Percentiles rank a stretch among this genome's conserved stretches.
These are phyloP conservation scores for Oryzias dopingdopingensis DNA, from an alignment of 2,797 vertebrate genomes.

Conservation along the genomic window DNA sequence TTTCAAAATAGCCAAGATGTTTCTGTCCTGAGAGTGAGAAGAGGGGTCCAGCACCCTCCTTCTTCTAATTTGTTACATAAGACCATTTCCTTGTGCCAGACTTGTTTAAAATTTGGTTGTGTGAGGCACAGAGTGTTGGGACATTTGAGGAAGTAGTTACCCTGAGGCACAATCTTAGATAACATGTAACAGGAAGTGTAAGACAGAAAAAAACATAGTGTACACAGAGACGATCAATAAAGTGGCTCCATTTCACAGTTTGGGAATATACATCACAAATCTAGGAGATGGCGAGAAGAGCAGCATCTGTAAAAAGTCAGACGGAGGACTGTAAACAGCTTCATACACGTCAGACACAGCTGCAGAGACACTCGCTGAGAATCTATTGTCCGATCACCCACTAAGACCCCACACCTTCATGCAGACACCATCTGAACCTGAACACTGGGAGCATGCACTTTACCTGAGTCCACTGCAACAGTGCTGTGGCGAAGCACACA, in stretches of 20 bases:
- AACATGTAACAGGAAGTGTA: conserved; percentile 52
- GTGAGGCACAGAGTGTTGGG: conserved; percentile 54
- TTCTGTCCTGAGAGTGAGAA: conserved; percentile 43
- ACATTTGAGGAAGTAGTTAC: conserved; percentile 63
- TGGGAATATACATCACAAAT: conserved; percentile 1
- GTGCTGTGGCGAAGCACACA: conserved; percentile 48
- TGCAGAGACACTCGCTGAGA: conserved; percentile 10
- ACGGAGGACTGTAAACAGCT: conserved; percentile 12
- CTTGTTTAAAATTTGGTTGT: conserved; percentile 79
- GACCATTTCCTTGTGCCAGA: conserved; percentile 61
- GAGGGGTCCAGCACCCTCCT: conserved; percentile 39
- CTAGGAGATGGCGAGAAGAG: conserved; percentile 1
- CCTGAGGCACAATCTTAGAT: conserved; percentile 45
- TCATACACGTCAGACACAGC: conserved; percentile 8
- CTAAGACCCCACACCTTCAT: conserved; percentile 74
- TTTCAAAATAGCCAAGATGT: conserved; percentile 18
- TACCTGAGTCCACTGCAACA: conserved; percentile 84
- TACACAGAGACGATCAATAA: conserved; percentile 10
- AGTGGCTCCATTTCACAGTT: conserved; percentile 6
- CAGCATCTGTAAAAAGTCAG: conserved; percentile 18
- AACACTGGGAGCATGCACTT: conserved; percentile 57
- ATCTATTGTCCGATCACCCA: conserved; percentile 22
- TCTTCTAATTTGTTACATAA: conserved; percentile 69
- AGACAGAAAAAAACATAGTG: conserved; percentile 34
- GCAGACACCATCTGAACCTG: conserved; percentile 41